Evolutionary conservation across 2,888 invertebrate species (phyloP).

Genomic region (Subacronicta megacephala): DNA sequence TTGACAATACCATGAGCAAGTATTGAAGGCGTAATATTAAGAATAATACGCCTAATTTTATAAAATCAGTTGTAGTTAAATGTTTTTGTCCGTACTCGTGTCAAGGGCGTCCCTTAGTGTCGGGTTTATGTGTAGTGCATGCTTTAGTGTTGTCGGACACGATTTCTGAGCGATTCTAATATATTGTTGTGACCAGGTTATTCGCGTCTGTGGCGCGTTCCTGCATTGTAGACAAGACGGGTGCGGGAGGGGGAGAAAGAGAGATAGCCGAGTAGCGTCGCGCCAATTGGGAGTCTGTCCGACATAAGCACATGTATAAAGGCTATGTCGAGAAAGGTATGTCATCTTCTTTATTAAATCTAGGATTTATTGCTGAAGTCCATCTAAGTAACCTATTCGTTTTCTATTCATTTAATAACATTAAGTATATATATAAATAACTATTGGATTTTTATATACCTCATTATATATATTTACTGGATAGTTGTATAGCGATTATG

Average conservation of each 20-base stretch:
- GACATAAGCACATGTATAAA: conserved; percentile 72
- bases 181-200: conserved; percentile 89
- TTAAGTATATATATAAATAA: too few species aligned
- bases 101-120: conserved; percentile 28
- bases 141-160: conserved; percentile 16
- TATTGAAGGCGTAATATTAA: background rate
- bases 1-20: background rate
- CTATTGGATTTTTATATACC: too few species aligned
- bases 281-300: conserved; percentile 83
- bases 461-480: too few species aligned
- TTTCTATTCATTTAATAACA: too few species aligned
- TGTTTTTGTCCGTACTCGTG: background rate
- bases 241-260: conserved; percentile 89
- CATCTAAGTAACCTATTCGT: too few species aligned
- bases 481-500: too few species aligned
- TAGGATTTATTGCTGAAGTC: too few species aligned
- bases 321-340: conserved; percentile 76
- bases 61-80: too few species aligned
- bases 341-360: background rate
- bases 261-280: conserved; percentile 91
- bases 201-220: conserved; percentile 99
- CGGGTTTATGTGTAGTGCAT: conserved; percentile 33
- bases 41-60: background rate
- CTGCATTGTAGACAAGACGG: conserved; percentile 96
- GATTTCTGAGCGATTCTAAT: conserved; percentile 39